Conservation (phyloP, 2,113 vertebrate species). For the Hyaena hyaena region DNA sequence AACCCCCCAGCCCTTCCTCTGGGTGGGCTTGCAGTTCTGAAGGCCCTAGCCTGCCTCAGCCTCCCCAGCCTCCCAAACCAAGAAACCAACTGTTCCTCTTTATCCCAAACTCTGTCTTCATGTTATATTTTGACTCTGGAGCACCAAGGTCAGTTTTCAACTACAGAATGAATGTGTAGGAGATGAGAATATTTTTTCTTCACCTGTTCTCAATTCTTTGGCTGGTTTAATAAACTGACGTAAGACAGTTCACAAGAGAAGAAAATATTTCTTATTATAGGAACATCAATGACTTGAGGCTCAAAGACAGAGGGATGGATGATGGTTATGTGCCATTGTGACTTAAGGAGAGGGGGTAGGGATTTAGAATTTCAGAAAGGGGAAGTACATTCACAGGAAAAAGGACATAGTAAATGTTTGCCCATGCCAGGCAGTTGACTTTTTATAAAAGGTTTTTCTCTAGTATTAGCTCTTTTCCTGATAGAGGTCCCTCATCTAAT, state of each 20-base stretch:
- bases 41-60: too few relatives aligned
- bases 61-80: too few relatives aligned
- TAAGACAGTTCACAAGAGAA: not conserved
- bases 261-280: not conserved
- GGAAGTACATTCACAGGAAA: not conserved
- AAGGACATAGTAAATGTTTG: not conserved
- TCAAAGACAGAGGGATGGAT: not conserved
- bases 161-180: not conserved
- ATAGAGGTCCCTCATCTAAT: too few relatives aligned
- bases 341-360: not conserved
- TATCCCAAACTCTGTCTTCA: not conserved
- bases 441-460: too few relatives aligned
- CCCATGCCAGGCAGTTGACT: too few relatives aligned
- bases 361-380: not conserved
- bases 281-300: too few relatives aligned
- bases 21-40: too few relatives aligned
- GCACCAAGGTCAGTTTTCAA: not conserved
- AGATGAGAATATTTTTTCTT: not conserved
- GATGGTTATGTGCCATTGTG: not conserved
- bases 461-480: too few relatives aligned
- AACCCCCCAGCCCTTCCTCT: not conserved
- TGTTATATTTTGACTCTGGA: not conserved
- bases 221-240: not conserved
- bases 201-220: not conserved
- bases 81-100: not conserved